A percentile compares a stretch with the other conserved stretches of the same genome.
These are phyloP conservation scores for Rhingia campestris DNA, from an alignment of 2,888 invertebrate species.

Conservation along the genomic window DNA sequence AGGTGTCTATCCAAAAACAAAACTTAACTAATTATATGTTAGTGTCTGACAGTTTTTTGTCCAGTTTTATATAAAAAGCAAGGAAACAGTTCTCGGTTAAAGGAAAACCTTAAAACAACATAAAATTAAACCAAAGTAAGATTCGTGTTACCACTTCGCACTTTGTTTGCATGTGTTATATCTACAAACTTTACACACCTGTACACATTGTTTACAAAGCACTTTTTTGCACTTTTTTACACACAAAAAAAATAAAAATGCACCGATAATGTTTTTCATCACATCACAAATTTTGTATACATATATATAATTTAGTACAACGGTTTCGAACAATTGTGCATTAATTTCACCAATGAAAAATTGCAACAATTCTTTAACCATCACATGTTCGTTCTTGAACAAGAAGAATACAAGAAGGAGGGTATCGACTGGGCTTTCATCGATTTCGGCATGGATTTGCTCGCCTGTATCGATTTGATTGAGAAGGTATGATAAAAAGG, in stretches of 20 bases:
- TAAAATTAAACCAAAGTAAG: conserved; percentile 29
- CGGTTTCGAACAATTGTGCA: conserved; percentile 99
- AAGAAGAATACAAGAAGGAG: conserved; percentile 99
- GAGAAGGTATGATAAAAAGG: conserved; percentile 90
- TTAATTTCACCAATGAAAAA: conserved; percentile 99
- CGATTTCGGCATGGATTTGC: conserved; percentile 99
- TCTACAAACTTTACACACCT: not conserved
- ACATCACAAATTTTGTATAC: conserved; percentile 77
- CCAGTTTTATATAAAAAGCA: conserved; percentile 5
- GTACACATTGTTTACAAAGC: not conserved
- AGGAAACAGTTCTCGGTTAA: not conserved
- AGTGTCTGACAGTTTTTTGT: conserved; percentile 19
- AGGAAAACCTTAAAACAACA: not conserved
- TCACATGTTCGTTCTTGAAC: conserved; percentile 99
- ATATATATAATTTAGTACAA: conserved; percentile 88
- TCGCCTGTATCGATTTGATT: conserved; percentile 98
- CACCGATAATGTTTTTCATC: conserved; percentile 13
- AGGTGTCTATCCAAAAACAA: conserved; percentile 85
- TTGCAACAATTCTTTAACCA: conserved; percentile 99
- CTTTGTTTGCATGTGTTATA: conserved; percentile 31
- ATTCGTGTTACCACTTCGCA: conserved; percentile 28
- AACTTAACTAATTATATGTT: conserved; percentile 14
- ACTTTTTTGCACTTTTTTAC: not conserved
- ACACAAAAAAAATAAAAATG: conserved; percentile 7
- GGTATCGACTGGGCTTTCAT: conserved; percentile 99